These are phyloP conservation scores for Cephonodes hylas DNA, from an alignment of 2,888 invertebrate species.

Conservation along the genomic window DNA sequence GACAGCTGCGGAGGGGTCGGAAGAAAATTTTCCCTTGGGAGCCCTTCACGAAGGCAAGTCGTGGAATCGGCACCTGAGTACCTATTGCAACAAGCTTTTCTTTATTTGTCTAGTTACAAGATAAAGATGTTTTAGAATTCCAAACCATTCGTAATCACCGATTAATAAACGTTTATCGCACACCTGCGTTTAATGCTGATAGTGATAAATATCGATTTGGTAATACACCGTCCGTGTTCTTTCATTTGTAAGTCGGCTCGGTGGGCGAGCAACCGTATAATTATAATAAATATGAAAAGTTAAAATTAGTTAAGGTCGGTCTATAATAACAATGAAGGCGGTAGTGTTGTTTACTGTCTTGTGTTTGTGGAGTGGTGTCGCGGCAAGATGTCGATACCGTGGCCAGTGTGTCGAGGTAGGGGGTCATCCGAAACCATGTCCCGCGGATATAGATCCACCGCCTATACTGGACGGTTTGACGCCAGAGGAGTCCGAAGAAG, in stretches of 20 bases:
- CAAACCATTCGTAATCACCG: constrained; percentile 22
- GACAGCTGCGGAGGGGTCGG: background rate
- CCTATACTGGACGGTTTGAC: constrained; percentile 47
- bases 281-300: background rate
- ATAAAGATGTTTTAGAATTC: background rate
- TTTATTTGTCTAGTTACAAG: background rate
- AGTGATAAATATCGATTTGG: constrained; percentile 47
- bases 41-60: background rate
- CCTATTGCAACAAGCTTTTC: background rate
- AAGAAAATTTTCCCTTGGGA: background rate
- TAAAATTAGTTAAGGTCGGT: background rate
- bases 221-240: constrained; percentile 31
- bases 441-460: constrained; percentile 39
- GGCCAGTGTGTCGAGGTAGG: constrained; percentile 47
- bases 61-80: background rate
- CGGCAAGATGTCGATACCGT: constrained; percentile 56
- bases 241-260: constrained; percentile 24
- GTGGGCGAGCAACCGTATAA: background rate
- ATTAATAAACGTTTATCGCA: constrained; percentile 41
- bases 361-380: constrained; percentile 42
- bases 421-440: constrained; percentile 50
- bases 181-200: constrained; percentile 65
- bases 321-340: constrained; percentile 38
- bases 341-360: constrained; percentile 33
- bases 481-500: constrained; percentile 52